Base-by-base conservation (phyloP, 2,888 invertebrate genomes). In the Ligdia adustata region DNA sequence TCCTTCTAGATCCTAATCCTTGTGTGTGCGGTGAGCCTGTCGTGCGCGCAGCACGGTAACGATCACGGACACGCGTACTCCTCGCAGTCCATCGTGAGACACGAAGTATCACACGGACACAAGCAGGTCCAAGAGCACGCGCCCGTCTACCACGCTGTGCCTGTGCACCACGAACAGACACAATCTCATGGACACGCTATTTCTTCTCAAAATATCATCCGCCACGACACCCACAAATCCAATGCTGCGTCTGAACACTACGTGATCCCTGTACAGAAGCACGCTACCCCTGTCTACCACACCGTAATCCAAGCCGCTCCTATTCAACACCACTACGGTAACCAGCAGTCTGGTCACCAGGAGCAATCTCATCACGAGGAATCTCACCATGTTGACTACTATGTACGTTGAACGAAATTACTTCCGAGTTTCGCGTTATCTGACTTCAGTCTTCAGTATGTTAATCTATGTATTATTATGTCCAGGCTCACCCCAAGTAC, bases 401-500 rank as follows among this genome's bases (percentile, higher is more conserved):
- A 79, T 39, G 80, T 80, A 64, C 70, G 76, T 68, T 16, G 37
- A 44, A 24, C 7, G 28, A 9, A 6, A 16, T 9, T 28, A 9
- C 5, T 16, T 9, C 4, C 6, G 15, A 39, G 13, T 22, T 4
- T 13, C 5, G 9, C 3, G 4, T 20, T n/a, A 7, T 2, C 6
- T 33, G 9, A 9, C 9, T 4, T 12, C 14, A 16, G 5, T 4
- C 5, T 16, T 3, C 5, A 4, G 16, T 16, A 6, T 18, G 18
- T 18, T 6, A 18, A 5, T 18, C 6, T 18, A 5, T 6, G 4
- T 1, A 18, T 18, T 6, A 6, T 1, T n/a, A n/a, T n/a, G 6
- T 2, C 2, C 61, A 84, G 84, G 66, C 89, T 7, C 86, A 91
- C 62, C 91, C 91, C 26, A 89, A 90, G 75, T 91, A 91, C 72